Conservation (phyloP, 2,797 vertebrate species). For the Siniperca undulata region DNA sequence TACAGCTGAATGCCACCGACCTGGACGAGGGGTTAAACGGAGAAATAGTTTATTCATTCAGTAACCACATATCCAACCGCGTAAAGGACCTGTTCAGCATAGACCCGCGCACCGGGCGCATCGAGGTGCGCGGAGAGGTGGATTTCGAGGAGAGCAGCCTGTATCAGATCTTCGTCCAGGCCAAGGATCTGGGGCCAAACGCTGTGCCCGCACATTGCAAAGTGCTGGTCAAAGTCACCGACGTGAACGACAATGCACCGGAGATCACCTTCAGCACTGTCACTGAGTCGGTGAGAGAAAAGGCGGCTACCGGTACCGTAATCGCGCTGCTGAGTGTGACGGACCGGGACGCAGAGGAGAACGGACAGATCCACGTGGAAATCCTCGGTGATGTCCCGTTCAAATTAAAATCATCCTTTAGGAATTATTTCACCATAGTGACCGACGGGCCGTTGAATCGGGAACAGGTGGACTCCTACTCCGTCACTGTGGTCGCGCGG, state of each 20-base stretch:
- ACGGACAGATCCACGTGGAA: slow-evolving; percentile 95
- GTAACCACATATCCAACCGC: slow-evolving; percentile 93
- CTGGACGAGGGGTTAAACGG: slow-evolving; percentile 95
- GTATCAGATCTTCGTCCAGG: slow-evolving; percentile 97
- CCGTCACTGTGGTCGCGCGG: slow-evolving; percentile 93
- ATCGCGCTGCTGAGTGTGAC: slow-evolving; percentile 96
- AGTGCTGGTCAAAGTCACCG: slow-evolving; percentile 92
- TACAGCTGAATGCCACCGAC: slow-evolving; percentile 97
- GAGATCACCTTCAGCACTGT: slow-evolving; percentile 98
- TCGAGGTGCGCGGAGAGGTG: slow-evolving; percentile 94
- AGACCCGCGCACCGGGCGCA: slow-evolving; percentile 91
- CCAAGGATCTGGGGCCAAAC: slow-evolving; percentile 96
- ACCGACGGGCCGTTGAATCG: slow-evolving; percentile 94
- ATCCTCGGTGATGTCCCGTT: slow-evolving; percentile 95
- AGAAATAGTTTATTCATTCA: slow-evolving; percentile 95
- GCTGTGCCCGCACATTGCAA: slow-evolving; percentile 97
- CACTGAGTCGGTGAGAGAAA: slow-evolving; percentile 95
- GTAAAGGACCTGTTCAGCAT: slow-evolving; percentile 95
- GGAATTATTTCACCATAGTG: slow-evolving; percentile 96
- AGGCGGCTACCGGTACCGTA: slow-evolving; percentile 93
- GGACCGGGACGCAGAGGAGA: slow-evolving; percentile 94
- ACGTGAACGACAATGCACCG: slow-evolving; percentile 95
- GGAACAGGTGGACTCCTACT: slow-evolving; percentile 93
- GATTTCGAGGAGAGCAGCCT: slow-evolving; percentile 95
- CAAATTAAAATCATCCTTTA: slow-evolving; percentile 94